A percentile compares a stretch with the other conserved stretches of the same genome.
Evolutionary conservation across 2,113 vertebrate genomes (phyloP).

Genomic region (Salvelinus alpinus): DNA sequence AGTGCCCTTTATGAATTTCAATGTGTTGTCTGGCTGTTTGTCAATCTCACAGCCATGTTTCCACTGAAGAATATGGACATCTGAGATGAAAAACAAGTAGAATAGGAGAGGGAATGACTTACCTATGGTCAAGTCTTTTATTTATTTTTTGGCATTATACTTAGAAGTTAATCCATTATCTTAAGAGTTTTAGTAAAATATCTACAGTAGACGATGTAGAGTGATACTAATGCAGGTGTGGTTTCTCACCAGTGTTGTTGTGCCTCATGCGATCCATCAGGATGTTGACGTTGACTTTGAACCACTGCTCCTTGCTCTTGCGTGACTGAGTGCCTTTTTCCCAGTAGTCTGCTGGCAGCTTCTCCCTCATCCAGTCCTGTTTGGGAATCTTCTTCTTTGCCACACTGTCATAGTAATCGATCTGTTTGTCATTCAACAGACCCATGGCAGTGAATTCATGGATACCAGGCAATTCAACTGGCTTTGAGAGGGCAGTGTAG

Average conservation of each 20-base stretch:
- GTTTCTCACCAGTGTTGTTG: constrained; percentile 37
- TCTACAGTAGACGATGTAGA: too few species aligned
- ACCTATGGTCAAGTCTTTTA: too few species aligned
- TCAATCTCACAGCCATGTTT: constrained; percentile 55
- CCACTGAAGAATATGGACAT: constrained; percentile 61
- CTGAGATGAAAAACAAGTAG: constrained; percentile 21
- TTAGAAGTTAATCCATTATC: too few species aligned
- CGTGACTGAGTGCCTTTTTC: constrained; percentile 56
- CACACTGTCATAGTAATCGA: too few species aligned
- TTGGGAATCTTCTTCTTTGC: constrained; percentile 36
- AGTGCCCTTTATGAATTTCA: not conserved
- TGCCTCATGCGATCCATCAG: constrained; percentile 47
- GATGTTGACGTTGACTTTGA: constrained; percentile 66
- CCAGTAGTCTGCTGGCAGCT: constrained; percentile 45
- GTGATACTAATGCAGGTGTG: too few species aligned
- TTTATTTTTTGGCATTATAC: too few species aligned
- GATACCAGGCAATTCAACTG: not conserved
- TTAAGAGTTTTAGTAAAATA: too few species aligned
- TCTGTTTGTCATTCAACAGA: too few species aligned
- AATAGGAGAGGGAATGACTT: not conserved
- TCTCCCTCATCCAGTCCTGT: constrained; percentile 56
- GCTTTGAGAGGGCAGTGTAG: constrained; percentile 65
- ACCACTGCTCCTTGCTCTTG: constrained; percentile 66
- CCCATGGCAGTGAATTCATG: constrained; percentile 48
- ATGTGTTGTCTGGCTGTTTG: fast-evolving